Conservation (phyloP, 37 sponge, comb jelly and placozoan genomes). For the Cliona cf. orientalis region DNA sequence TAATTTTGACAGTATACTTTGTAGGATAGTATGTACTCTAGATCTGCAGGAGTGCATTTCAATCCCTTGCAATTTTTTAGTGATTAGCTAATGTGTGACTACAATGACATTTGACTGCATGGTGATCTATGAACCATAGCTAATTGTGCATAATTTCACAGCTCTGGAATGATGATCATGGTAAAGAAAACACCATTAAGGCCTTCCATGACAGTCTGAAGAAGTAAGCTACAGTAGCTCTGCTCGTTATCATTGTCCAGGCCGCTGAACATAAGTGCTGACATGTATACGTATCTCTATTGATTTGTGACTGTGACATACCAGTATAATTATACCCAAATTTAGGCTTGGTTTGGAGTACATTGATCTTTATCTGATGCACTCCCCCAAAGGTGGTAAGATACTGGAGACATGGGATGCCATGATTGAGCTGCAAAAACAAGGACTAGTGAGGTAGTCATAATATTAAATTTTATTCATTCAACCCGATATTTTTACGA, state of each 20-base stretch:
- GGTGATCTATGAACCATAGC: too few relatives aligned
- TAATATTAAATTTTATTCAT: too few relatives aligned
- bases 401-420: conserved; percentile 76
- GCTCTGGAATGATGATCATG: conserved; percentile 62
- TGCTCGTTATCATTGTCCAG: background rate
- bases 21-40: too few relatives aligned
- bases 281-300: background rate
- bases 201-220: conserved; percentile 53
- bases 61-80: too few relatives aligned
- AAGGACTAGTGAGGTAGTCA: conserved; percentile 39
- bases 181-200: conserved; percentile 40
- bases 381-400: conserved; percentile 69
- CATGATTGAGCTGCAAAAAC: conserved; percentile 65
- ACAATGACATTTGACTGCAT: too few relatives aligned
- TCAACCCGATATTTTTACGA: background rate
- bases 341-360: conserved; percentile 66
- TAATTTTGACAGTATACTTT: too few relatives aligned
- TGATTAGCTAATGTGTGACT: too few relatives aligned
- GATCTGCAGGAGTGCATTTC: too few relatives aligned
- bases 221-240: conserved; percentile 6
- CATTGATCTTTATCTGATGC: conserved; percentile 78
- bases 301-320: background rate
- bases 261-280: background rate
- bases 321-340: background rate
- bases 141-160: background rate